These are phyloP conservation scores for Onychomys torridus DNA, from an alignment of 2,797 vertebrate genomes.

Conservation along the genomic window DNA sequence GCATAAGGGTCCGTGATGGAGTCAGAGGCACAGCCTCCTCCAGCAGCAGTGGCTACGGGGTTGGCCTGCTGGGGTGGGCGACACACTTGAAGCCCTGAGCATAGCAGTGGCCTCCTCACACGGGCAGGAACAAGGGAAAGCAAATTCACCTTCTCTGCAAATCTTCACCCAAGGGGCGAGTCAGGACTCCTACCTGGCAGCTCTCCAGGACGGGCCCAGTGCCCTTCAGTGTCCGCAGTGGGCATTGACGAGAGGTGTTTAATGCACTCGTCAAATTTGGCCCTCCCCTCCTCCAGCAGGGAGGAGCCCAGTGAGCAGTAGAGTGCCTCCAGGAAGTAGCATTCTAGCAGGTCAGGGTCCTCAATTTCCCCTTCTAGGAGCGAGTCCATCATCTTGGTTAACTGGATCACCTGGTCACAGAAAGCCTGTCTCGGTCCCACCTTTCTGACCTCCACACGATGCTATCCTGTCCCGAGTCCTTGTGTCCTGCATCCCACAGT, in stretches of 20 bases:
- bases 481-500: background rate
- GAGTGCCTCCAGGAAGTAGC: slow-evolving; percentile 96
- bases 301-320: slow-evolving; percentile 95
- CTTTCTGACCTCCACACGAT: fast-evolving
- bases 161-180: background rate
- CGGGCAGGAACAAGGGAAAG: background rate
- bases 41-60: background rate
- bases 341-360: slow-evolving; percentile 91
- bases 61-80: background rate
- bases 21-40: background rate
- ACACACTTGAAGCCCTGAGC: fast-evolving
- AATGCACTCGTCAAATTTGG: slow-evolving; percentile 93
- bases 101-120: background rate
- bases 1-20: too few species aligned
- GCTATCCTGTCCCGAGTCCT: background rate
- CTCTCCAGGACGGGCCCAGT: slow-evolving; percentile 91
- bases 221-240: slow-evolving; percentile 84
- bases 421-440: background rate
- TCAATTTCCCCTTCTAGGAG: slow-evolving; percentile 88
- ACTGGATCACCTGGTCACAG: slow-evolving; percentile 91
- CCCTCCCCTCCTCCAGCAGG: slow-evolving; percentile 90
- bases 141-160: background rate
- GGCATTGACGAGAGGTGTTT: slow-evolving; percentile 92
- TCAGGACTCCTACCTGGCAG: slow-evolving; percentile 91
- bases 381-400: slow-evolving; percentile 93